phyloP scores from a whole-genome alignment of 2,797 vertebrate genomes.

The Phataginus tetradactyla region DNA sequence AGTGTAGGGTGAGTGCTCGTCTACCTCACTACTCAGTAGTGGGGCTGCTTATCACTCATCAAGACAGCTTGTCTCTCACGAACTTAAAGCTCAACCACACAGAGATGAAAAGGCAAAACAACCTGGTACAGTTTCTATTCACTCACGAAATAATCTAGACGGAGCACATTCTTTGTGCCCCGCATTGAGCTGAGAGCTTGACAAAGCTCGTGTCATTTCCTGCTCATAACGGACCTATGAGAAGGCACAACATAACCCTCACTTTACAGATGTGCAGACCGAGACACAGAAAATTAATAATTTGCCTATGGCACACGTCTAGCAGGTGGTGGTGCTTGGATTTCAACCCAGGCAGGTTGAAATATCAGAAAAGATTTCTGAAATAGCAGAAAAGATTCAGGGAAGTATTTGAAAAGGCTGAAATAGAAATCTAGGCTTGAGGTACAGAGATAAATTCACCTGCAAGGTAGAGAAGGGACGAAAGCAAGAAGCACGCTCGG shows the following conservation, averaged over 20 bases:
- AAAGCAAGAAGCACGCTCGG: not conserved
- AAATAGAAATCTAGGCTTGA: not conserved
- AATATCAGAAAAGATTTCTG: not conserved
- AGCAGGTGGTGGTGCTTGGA: not conserved
- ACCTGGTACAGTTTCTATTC: not conserved
- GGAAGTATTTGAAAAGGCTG: slow-evolving; percentile 15
- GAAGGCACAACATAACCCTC: not conserved
- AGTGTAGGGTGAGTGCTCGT: not conserved
- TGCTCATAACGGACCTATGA: not conserved
- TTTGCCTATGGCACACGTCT: not conserved
- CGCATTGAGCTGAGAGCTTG: not conserved
- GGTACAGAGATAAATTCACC: slow-evolving; percentile 1
- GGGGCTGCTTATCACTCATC: not conserved
- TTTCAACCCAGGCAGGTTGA: not conserved
- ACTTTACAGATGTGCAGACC: slow-evolving; percentile 19
- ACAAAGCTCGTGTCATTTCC: not conserved
- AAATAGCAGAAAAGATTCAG: not conserved
- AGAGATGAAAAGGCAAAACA: slow-evolving; percentile 45
- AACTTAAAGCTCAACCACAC: not conserved
- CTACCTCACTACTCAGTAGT: not conserved
- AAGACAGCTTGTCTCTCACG: not conserved
- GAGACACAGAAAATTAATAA: not conserved
- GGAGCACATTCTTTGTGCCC: not conserved
- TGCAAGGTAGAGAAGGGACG: not conserved
- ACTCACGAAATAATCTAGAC: not conserved